These are phyloP conservation scores for Patella ulyssiponensis DNA, from an alignment of 2,888 invertebrate species.

Conservation along the genomic window DNA sequence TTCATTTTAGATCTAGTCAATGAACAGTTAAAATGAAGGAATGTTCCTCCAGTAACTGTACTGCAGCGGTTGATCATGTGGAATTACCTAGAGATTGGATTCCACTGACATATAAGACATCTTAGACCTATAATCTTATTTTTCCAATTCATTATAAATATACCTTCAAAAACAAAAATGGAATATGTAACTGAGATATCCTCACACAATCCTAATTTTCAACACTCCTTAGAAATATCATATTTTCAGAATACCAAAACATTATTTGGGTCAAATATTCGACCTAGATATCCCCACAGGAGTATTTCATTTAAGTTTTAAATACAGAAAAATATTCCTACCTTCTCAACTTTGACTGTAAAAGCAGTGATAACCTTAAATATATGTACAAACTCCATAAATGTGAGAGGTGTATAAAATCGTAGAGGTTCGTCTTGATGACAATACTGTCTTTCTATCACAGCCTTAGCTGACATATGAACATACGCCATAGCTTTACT, in stretches of 20 bases:
- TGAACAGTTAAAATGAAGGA: neutral
- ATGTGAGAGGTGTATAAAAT: constrained; percentile 67
- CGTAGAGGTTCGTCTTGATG: constrained; percentile 63
- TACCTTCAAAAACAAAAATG: no score
- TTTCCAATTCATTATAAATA: no score
- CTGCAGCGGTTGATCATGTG: neutral
- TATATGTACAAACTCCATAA: constrained; percentile 67
- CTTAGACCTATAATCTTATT: no score
- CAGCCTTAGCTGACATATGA: constrained; percentile 62
- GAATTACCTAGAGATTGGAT: neutral
- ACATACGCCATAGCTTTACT: constrained; percentile 68
- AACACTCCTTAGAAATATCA: no score
- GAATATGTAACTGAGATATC: no score
- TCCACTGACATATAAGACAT: no score
- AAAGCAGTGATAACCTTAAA: constrained; percentile 64
- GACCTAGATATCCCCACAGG: no score
- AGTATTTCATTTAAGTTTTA: no score
- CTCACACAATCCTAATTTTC: no score
- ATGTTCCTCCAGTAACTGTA: neutral
- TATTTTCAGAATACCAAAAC: no score
- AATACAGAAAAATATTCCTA: constrained; percentile 38
- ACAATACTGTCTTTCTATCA: constrained; percentile 63
- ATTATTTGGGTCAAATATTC: no score
- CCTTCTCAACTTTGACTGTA: constrained; percentile 63
- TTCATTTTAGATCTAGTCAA: neutral